Evolutionary conservation across 1,140 invertebrate genomes (phyloP), one percentile per base, ranked within the genome.

Genomic region (Spodoptera frugiperda): DNA sequence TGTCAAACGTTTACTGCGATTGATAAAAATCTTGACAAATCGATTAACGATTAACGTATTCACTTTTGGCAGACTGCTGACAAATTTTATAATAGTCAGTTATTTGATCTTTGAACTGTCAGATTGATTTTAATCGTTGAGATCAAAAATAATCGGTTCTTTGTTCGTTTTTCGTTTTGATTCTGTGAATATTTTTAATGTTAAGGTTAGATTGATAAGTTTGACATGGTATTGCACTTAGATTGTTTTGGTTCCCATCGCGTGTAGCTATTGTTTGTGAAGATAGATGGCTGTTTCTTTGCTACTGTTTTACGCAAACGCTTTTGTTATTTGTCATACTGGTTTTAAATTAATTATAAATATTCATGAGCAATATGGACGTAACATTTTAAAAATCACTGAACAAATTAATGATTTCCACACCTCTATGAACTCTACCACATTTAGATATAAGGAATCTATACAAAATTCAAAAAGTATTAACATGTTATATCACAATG

Each of bases 21-120:
- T 71, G 76, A 77, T 77, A 71, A 72, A n/a, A 71, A 77, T 77
- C 76, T 71, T 71, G 76, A 77, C 76, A 77, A 39, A 77, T 77
- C 72, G 76, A 77, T 77, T 65, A 77, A 71, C 76, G 61, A 49
- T 67, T 76, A 55, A 30, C 33, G 39, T 44, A 72, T 71, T 53
- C n/a, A 70, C 75, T 53, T 70, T 63, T 53, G 54, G 51, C 25
- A 44, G 75, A 51, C n/a, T 17, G 76, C 67, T 71, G 76, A 77
- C 76, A 77, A 72, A 77, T 77, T 75, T 76, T 53, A 59, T 71
- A 63, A 72, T 53, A 33, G 15, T 72, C 25, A 39, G 59, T 54
- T 63, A 65, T n/a, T 53, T 75, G 72, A 33, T 53, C 17, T 51
- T 39, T 65, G 21, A 54, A 63, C 25, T 65, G 59, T 65, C 59